Evolutionary conservation across 2,113 vertebrate species (phyloP), one percentile per base, ranked within the genome.

Genomic region (Nothocercus julius): DNA sequence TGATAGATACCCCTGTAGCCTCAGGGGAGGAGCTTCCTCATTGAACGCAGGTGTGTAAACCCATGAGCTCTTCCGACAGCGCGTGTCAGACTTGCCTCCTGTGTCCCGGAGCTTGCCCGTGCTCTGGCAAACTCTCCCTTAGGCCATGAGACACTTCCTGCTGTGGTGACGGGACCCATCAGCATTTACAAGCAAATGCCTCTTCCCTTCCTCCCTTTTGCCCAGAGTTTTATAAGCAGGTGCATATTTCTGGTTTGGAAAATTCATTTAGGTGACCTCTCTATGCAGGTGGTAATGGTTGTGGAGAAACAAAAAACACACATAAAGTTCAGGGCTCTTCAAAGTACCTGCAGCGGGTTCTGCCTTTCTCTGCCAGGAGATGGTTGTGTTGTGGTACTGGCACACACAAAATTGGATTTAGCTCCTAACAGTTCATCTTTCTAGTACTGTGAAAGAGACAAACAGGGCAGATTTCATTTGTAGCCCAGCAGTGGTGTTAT

Each of bases 361-460:
- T 6, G 24, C 4, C 9, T 63, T 89, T 42, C 24, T 53, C 28
- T 74, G 59, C 11, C 42, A 45, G 69, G 13, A n/a, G 21, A 30
- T 38, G 53, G 13, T 53, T 5, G 21, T 24, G 30, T 85, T 11
- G 0, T 38, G 27, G 38, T 13, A 36, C n/a, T 2, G 0, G 27
- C 20, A 27, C 59, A 24, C 30, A 56, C 40, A 56, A 82, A 62
- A 10, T 44, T 66, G 25, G 44, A 32, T 47, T 81, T 75, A 40
- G 13, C 11, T 10, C 28, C 51, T 67, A 51, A 34, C 40, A 38
- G 9, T 51, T 88, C 32, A 62, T 22, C 53, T 81, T 73, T 30
- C 40, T 66, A 32, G 77, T 53, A 40, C 34, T 77, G 27, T 34
- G 38, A 77, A 58, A 32, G 6, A 56, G 32, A 40, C 32, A 32